phyloP scores from a whole-genome alignment of 2,797 vertebrate genomes.

The Trematomus bernacchii region DNA sequence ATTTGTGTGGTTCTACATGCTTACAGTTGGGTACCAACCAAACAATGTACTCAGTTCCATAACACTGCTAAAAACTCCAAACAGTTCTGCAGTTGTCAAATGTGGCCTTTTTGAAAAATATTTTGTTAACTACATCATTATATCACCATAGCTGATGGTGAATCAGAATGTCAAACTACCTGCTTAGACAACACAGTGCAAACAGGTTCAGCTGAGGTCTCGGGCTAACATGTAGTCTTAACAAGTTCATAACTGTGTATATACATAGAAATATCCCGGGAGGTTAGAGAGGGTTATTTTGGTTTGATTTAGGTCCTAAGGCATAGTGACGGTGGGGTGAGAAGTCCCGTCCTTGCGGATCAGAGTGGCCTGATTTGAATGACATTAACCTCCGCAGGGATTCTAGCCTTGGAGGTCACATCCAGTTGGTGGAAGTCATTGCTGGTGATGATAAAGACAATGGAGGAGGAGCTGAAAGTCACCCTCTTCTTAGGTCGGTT shows the following conservation, averaged over 20 bases:
- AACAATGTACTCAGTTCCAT: constrained; percentile 13
- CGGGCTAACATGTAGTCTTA: constrained; percentile 11
- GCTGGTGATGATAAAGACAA: constrained; percentile 94
- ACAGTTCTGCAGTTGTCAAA: constrained; percentile 31
- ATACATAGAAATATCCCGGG: constrained; percentile 32
- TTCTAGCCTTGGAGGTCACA: constrained; percentile 70
- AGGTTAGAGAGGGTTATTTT: constrained; percentile 64
- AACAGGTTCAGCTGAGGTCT: constrained; percentile 28
- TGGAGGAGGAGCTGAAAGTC: constrained; percentile 94
- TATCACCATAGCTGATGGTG: constrained; percentile 47
- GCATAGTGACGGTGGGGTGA: constrained; percentile 48
- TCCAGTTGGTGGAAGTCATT: constrained; percentile 86
- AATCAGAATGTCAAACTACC: constrained; percentile 42
- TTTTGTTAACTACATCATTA: constrained; percentile 43
- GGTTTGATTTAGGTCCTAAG: constrained; percentile 61
- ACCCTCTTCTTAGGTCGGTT: constrained; percentile 94
- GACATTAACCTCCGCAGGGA: constrained; percentile 80
- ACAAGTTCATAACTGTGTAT: constrained; percentile 25
- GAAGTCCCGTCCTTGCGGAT: constrained; percentile 42
- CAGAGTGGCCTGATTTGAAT: constrained; percentile 91
- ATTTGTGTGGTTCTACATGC: constrained; percentile 40
- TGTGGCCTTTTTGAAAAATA: constrained; percentile 27
- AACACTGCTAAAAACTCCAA: constrained; percentile 22
- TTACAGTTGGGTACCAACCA: constrained; percentile 69
- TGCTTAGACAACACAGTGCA: constrained; percentile 34